Conservation (phyloP, 2,113 vertebrate genomes). For the Ondatra zibethicus region DNA sequence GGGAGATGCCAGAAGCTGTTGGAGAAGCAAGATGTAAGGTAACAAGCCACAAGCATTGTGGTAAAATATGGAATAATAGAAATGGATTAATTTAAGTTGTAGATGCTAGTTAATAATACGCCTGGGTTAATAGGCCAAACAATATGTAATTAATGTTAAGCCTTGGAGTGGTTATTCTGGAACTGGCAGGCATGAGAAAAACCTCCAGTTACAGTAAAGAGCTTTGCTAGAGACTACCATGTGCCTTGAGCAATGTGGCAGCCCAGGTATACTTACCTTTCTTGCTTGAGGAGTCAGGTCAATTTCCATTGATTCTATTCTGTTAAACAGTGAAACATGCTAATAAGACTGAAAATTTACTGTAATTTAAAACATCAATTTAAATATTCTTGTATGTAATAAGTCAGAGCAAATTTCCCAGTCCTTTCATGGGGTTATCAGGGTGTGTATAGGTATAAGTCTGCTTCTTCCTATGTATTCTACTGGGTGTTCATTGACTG, state of each 20-base stretch:
- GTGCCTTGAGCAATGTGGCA: background rate
- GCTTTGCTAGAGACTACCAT: background rate
- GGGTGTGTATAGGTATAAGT: background rate
- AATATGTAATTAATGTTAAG: too few relatives aligned
- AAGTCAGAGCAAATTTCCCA: background rate
- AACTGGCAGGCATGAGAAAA: too few relatives aligned
- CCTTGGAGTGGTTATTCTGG: too few relatives aligned
- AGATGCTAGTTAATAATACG: too few relatives aligned
- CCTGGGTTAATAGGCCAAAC: too few relatives aligned
- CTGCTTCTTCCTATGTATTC: background rate
- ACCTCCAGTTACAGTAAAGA: background rate
- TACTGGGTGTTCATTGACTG: background rate
- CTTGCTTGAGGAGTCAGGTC: conserved; percentile 79
- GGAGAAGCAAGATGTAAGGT: too few relatives aligned
- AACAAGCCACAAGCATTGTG: too few relatives aligned
- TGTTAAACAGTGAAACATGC: conserved; percentile 62
- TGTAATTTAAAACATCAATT: background rate
- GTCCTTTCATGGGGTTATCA: background rate
- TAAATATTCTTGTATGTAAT: background rate
- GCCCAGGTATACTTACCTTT: conserved; percentile 75
- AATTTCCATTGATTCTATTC: conserved; percentile 82
- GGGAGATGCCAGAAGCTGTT: too few relatives aligned
- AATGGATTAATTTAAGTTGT: too few relatives aligned
- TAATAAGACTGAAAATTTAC: background rate
- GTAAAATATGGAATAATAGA: too few relatives aligned